A percentile compares a stretch with the other conserved stretches of the same genome.
Conservation (phyloP, 2,888 invertebrate genomes). For the Iselma pallidipennis region DNA sequence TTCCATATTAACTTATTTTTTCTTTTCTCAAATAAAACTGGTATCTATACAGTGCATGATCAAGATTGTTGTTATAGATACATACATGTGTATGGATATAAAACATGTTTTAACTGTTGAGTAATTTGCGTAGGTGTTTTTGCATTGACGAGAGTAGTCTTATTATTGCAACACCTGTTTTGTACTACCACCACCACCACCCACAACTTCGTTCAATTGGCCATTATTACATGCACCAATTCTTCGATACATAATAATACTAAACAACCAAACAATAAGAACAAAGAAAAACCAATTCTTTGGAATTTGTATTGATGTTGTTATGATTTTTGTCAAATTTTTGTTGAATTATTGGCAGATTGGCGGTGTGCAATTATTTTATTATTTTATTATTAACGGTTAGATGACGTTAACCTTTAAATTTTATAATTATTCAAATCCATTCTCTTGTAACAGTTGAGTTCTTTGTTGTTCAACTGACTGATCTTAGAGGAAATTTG, state of each 20-base stretch:
- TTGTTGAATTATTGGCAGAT: too few species aligned
- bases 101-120: slow-evolving; percentile 7
- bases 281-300: neutral
- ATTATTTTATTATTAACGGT: too few species aligned
- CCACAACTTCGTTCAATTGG: slow-evolving; percentile 12
- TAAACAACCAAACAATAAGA: neutral
- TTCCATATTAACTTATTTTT: neutral
- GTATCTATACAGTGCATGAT: neutral
- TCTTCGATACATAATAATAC: neutral
- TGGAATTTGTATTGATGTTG: too few species aligned
- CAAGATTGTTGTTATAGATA: neutral
- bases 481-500: neutral
- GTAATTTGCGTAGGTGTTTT: slow-evolving; percentile 16
- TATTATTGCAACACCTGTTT: slow-evolving; percentile 23
- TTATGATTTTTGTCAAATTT: too few species aligned
- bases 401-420: neutral
- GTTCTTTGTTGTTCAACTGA: neutral
- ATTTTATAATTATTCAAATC: neutral
- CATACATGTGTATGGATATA: neutral
- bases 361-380: too few species aligned
- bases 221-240: slow-evolving; percentile 7
- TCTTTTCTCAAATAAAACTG: neutral
- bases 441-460: neutral
- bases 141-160: neutral
- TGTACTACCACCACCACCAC: slow-evolving; percentile 17